Base-by-base conservation (phyloP, 2,797 vertebrate species). In the Pipistrellus pipistrellus region DNA sequence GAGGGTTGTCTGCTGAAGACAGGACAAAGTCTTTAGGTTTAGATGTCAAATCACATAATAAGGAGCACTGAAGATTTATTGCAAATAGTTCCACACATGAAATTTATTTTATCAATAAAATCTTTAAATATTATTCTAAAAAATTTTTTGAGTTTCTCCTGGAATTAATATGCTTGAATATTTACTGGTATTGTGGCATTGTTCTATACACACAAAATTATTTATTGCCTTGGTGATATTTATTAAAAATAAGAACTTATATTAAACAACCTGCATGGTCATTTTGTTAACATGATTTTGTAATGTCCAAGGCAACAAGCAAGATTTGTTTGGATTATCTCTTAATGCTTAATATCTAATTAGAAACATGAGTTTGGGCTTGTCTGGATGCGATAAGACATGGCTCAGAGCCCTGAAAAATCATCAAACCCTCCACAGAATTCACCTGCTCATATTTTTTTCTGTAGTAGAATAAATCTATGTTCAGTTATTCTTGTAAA, bases 401-500 rank as follows among this genome's bases (percentile, higher is more conserved):
- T 21, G 17, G 17, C 27, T 80, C 20, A 66, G 76, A 59, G 68
- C 66, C 20, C 88, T 72, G 30, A 83, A 78, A 95, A 69, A 32
- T 66, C 38, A 84, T 89, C 44, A 86, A 23, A 38, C 11, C 0
- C 32, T 59, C 30, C 66, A 59, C 27, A 62, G 76, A 53, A 78
- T 3, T 80, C 51, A 80, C 20, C 9, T 71, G 21, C 15, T 80
- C 35, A 35, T 68, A 68, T 82, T 94, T 88, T 94, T 59, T 81
- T 44, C 80, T 71, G 15, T 62, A 78, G 48, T 55, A 68, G 38
- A 57, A 20, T 68, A 78, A 91, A 86, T 93, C 32, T 8, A 86
- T 66, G 11, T 76, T 68, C 17, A 51, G 38, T 8, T 64, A 78
- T 32, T 93, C 80, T 38, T 89, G 11, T 86, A 96, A 93, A 83